phyloP scores from a whole-genome alignment of 2,888 invertebrate genomes.

The Deilephila porcellus region DNA sequence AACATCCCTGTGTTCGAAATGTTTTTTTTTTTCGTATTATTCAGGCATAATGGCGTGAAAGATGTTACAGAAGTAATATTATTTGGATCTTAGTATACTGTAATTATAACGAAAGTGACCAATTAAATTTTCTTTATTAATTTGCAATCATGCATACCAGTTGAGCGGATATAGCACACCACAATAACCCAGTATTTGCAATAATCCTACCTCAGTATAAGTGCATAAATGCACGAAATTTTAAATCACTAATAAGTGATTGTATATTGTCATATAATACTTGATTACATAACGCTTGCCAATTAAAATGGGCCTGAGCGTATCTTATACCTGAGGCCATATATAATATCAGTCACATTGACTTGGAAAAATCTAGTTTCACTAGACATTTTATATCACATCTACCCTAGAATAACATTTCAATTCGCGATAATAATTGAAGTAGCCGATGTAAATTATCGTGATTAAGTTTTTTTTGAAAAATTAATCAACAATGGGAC shows the following conservation, averaged over 20 bases:
- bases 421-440: neutral
- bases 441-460: neutral
- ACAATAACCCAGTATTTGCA: neutral
- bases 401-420: conserved; percentile 1
- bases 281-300: neutral
- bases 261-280: neutral
- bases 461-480: neutral
- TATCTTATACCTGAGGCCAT: neutral
- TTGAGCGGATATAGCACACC: neutral
- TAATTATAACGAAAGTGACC: neutral
- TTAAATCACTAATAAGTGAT: neutral
- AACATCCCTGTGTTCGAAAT: too few relatives aligned
- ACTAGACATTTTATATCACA: neutral
- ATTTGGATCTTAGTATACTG: neutral
- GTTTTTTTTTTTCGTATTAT: too few relatives aligned
- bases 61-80: too few relatives aligned
- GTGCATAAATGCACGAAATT: neutral
- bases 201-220: neutral
- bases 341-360: neutral
- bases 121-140: too few relatives aligned
- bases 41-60: too few relatives aligned
- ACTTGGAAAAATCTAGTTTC: neutral
- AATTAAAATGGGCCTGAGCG: neutral
- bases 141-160: too few relatives aligned
- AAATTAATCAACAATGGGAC: too few relatives aligned